phyloP scores from a whole-genome alignment of 2,797 vertebrate species.

The Microctenopoma stevenorrisi region DNA sequence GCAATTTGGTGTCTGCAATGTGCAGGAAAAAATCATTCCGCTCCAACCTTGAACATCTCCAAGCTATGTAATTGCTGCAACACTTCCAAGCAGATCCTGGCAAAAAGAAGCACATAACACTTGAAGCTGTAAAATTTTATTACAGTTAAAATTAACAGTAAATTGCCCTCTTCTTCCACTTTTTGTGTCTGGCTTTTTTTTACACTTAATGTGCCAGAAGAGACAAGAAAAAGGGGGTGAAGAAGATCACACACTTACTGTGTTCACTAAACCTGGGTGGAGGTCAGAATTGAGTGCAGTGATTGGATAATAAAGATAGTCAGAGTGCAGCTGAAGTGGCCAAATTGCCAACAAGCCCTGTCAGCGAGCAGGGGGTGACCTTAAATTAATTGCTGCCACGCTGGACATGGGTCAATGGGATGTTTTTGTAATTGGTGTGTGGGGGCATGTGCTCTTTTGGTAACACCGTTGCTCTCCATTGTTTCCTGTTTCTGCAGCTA shows the following conservation, averaged over 20 bases:
- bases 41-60: slow-evolving; percentile 27
- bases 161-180: slow-evolving; percentile 36
- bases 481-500: slow-evolving; percentile 57
- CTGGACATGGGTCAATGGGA: slow-evolving; percentile 53
- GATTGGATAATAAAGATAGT: slow-evolving; percentile 75
- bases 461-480: slow-evolving; percentile 19
- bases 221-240: slow-evolving; percentile 36
- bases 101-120: slow-evolving; percentile 32
- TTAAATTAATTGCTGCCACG: slow-evolving; percentile 68
- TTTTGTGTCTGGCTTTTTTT: slow-evolving; percentile 27
- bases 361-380: slow-evolving; percentile 62
- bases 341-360: slow-evolving; percentile 60
- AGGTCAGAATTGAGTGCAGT: slow-evolving; percentile 56
- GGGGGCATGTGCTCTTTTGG: slow-evolving; percentile 21
- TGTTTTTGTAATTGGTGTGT: slow-evolving; percentile 46
- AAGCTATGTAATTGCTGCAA: slow-evolving; percentile 49
- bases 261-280: slow-evolving; percentile 63
- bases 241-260: slow-evolving; percentile 35
- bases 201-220: slow-evolving; percentile 35
- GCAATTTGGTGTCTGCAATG: slow-evolving; percentile 8
- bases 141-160: slow-evolving; percentile 50
- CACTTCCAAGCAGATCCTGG: slow-evolving; percentile 29
- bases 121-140: slow-evolving; percentile 45
- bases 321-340: slow-evolving; percentile 54
- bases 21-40: background rate